Conservation (phyloP, 2,888 invertebrate species). For the Fragum sueziense region DNA sequence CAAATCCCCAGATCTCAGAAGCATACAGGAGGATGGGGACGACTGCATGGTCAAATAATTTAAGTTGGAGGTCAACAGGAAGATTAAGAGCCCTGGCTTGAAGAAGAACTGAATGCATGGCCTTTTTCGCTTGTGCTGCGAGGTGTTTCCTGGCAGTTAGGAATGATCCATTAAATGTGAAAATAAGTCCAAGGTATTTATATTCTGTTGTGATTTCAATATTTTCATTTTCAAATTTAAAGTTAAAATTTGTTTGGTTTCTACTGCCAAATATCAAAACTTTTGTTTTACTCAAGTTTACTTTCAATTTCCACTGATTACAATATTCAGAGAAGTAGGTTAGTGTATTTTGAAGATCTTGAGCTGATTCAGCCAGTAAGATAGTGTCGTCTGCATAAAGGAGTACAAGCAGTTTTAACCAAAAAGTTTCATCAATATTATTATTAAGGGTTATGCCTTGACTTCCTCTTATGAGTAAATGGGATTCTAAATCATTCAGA, state of each 20-base stretch:
- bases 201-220: conserved; percentile 7
- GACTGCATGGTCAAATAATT: conserved; percentile 31
- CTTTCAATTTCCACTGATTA: conserved; percentile 21
- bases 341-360: conserved; percentile 17
- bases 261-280: conserved; percentile 19
- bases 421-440: background rate
- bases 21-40: conserved; percentile 24
- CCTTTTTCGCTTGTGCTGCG: conserved; percentile 17
- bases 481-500: conserved; percentile 10
- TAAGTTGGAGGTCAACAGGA: conserved; percentile 11
- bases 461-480: background rate
- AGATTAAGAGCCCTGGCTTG: background rate
- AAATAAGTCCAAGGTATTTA: conserved; percentile 20
- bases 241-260: conserved; percentile 3
- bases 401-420: conserved; percentile 14
- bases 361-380: conserved; percentile 15
- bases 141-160: conserved; percentile 1
- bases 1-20: conserved; percentile 16
- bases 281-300: conserved; percentile 18
- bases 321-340: conserved; percentile 25
- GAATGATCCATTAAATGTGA: conserved; percentile 5
- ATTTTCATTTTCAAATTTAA: background rate
- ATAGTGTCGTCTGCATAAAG: conserved; percentile 36
- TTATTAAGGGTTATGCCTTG: background rate
- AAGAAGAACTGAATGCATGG: conserved; percentile 12